Evolutionary conservation across 2,113 vertebrate genomes (phyloP).

Genomic region (Xerus inauris): DNA sequence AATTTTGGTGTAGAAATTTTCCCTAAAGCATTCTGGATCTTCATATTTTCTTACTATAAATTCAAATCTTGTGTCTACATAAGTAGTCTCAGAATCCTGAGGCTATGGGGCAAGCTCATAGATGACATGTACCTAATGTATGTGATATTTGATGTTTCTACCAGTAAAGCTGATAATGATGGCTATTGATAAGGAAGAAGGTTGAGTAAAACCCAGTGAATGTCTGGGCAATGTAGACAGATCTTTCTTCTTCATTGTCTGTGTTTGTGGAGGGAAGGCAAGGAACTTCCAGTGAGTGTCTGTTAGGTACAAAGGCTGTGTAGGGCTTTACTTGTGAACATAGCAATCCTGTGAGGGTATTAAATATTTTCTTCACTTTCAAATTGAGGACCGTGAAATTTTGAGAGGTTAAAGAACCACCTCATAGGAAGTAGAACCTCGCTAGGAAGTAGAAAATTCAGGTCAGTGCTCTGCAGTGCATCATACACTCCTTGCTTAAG

Average conservation of each 20-base stretch:
- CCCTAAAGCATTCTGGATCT: background rate
- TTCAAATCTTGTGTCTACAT: background rate
- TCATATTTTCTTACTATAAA: background rate
- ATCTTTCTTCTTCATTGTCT: background rate
- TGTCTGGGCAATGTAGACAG: background rate
- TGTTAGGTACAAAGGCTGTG: background rate
- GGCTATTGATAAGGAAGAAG: background rate
- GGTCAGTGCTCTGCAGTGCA: background rate
- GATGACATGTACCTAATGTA: background rate
- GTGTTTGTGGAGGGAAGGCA: background rate
- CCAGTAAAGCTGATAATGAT: background rate
- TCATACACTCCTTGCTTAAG: background rate
- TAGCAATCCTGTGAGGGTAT: background rate
- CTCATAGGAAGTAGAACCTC: too few species aligned
- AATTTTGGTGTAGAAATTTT: background rate
- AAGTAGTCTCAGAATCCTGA: background rate
- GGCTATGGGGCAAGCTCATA: background rate
- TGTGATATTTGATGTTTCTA: background rate
- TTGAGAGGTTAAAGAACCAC: conserved; percentile 3
- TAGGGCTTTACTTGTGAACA: background rate
- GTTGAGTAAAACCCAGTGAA: background rate
- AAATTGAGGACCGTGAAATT: background rate
- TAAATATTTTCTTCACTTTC: conserved; percentile 2
- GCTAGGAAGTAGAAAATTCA: background rate
- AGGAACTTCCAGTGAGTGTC: background rate